Evolutionary conservation across 2,888 invertebrate species (phyloP), one percentile per base, ranked within the genome.

Genomic region (Drosophila ezoana): DNA sequence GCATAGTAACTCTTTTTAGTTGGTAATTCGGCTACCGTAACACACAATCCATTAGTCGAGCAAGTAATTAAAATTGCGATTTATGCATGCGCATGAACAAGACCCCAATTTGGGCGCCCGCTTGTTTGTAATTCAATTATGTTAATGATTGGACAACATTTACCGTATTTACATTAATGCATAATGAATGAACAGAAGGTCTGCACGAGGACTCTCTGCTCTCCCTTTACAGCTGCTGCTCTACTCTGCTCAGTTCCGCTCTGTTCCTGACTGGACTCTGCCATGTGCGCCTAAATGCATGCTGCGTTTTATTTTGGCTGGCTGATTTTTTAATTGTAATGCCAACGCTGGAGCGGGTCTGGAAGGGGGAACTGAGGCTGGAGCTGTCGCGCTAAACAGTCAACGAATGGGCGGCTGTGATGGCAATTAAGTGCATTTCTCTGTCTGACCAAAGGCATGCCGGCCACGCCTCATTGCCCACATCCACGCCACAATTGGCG

Each of bases 101-200:
- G 79, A 62, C 65, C 62, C 67, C 72, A 73, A 75, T 72, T 76
- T 75, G 52, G 61, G 43, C 53, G 59, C 62, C 57, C 72, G 81
- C 84, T 90, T 90, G 90, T 90, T 90, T 90, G 90, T 91, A 90
- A 90, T 90, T 90, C 91, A 90, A 90, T 90, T 90, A 90, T 91
- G 90, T 91, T 90, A 90, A 90, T 90, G 91, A 90, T 91, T 90
- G 90, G 89, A 91, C 90, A 91, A 90, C 90, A 90, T 91, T 91
- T 90, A 90, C 90, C 90, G 91, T 90, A 90, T 90, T 90, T 90
- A 90, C 90, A 90, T 90, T 91, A 91, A 91, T 91, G 90, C 91
- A 90, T 91, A 91, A 90, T 90, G 90, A 91, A 91, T 90, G 88
- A 90, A 85, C 79, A 74, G 60, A 67, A 70, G 45, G 57, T 45